Evolutionary conservation across 2,797 vertebrate species (phyloP).

Genomic region (Acipenser transmontanus): DNA sequence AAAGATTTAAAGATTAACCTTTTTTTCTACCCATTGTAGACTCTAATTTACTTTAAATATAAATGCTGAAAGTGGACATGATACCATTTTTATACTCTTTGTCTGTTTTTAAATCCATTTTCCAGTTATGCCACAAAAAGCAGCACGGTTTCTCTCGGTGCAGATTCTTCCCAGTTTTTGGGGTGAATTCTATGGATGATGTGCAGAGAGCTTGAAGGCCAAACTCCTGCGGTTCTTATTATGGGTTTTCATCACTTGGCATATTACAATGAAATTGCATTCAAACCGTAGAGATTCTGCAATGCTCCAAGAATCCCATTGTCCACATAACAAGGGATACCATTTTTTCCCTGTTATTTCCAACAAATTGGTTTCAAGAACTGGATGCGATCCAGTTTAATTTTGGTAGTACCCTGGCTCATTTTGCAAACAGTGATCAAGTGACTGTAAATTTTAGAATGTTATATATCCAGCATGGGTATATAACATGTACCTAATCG

Average conservation of each 20-base stretch:
- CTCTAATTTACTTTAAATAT: slow-evolving; percentile 19
- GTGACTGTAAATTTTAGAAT: too few species aligned
- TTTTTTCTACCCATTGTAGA: slow-evolving; percentile 2
- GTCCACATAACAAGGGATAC: neutral
- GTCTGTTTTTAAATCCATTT: slow-evolving; percentile 8
- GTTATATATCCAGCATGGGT: too few species aligned
- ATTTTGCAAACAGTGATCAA: too few species aligned
- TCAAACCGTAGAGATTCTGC: slow-evolving; percentile 15
- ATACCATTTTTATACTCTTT: slow-evolving; percentile 14
- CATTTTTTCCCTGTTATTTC: too few species aligned
- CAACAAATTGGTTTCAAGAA: too few species aligned
- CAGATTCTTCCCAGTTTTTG: slow-evolving; percentile 49
- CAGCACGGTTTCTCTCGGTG: slow-evolving; percentile 14
- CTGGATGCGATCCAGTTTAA: too few species aligned
- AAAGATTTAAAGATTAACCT: slow-evolving; percentile 18
- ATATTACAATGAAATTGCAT: slow-evolving; percentile 20
- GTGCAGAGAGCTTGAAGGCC: slow-evolving; percentile 48
- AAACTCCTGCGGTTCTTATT: slow-evolving; percentile 16
- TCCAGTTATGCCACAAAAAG: slow-evolving; percentile 3
- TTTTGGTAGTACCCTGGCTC: too few species aligned
- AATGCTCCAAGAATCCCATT: slow-evolving; percentile 1
- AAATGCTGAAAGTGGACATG: slow-evolving; percentile 6
- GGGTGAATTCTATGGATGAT: slow-evolving; percentile 57
- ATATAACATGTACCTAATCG: too few species aligned
- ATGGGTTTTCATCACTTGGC: slow-evolving; percentile 18